phyloP scores from a whole-genome alignment of 2,888 invertebrate genomes.

The Tenthredo scrophulariae region DNA sequence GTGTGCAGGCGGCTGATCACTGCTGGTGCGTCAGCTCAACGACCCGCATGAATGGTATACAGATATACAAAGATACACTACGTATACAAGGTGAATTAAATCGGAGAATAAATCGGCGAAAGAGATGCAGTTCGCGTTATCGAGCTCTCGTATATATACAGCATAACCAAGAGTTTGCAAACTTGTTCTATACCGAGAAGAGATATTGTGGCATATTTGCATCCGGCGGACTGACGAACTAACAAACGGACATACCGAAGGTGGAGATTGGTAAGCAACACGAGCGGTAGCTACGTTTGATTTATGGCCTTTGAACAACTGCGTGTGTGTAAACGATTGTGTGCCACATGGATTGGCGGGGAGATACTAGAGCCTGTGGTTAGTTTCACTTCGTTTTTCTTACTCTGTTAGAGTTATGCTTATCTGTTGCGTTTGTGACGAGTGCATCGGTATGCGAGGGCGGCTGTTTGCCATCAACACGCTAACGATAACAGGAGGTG shows the following conservation, averaged over 20 bases:
- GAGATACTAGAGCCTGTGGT: constrained; percentile 31
- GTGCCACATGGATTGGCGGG: constrained; percentile 14
- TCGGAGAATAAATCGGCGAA: background rate
- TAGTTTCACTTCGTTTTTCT: constrained; percentile 5
- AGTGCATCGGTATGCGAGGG: constrained; percentile 40
- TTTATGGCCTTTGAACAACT: constrained; percentile 67
- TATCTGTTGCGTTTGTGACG: constrained; percentile 43
- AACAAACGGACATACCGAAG: background rate
- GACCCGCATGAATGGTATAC: constrained; percentile 27
- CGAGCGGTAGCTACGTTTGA: constrained; percentile 68
- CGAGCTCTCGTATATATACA: background rate
- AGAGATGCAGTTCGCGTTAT: background rate
- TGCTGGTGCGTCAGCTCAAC: constrained; percentile 13
- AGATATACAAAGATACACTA: background rate
- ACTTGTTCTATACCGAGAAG: constrained; percentile 17
- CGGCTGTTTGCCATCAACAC: constrained; percentile 39
- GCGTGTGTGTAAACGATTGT: constrained; percentile 62
- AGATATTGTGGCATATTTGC: constrained; percentile 56
- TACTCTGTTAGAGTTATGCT: constrained; percentile 14
- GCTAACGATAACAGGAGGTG: constrained; percentile 27
- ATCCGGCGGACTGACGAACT: constrained; percentile 63
- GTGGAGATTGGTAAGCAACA: constrained; percentile 1
- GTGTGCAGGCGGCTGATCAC: constrained; percentile 23
- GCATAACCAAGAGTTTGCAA: background rate
- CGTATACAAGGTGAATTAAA: background rate